Evolutionary conservation across 2,797 vertebrate species (phyloP), one percentile per base, ranked within the genome.

Genomic region (Schizopygopsis malacanthus): DNA sequence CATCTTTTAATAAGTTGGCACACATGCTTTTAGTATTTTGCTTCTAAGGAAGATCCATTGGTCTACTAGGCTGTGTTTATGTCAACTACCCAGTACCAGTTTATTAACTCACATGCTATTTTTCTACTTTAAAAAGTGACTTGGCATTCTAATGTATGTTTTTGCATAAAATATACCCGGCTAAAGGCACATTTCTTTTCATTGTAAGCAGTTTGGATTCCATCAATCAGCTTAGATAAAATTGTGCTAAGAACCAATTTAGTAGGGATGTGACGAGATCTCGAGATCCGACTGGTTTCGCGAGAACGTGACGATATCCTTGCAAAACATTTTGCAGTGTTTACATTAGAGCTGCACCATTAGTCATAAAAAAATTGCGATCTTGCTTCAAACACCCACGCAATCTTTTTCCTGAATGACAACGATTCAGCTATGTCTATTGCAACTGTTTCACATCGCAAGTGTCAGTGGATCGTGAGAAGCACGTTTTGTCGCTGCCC

Each of bases 1-100:
- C 28, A 75, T 87, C 71, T 79, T 54, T 77, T 16, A 54, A 79
- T 82, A 72, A 85, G 76, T 63, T 28, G 80, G 63, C 83, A 52
- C 59, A 81, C 56, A 83, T 86, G 50, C 22, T 43, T 59, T 87
- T 67, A 65, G 69, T 28, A 56, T 72, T 85, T 69, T 65, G 69
- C 67, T 79, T 79, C 9, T 15, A 47, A 47, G 63, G 12, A 47
- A 37, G 52, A 79, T 85, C 41, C 20, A 61, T 50, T 72, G 65
- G 50, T 59, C 8, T 45, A n/a, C 11, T 78, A 67, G 75, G 20
- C 12, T 56, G 0, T 79, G 65, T 56, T 37, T 71, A 41, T n/a
- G 9, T 54, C 73, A 82, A n/a, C 22, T 28, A 75, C 25, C n/a
- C 18, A 9, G 47, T 61, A 47, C 25, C 6, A 71, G 39, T 71